phyloP scores from a whole-genome alignment of 1,140 invertebrate genomes.

The Aphelinus certus region DNA sequence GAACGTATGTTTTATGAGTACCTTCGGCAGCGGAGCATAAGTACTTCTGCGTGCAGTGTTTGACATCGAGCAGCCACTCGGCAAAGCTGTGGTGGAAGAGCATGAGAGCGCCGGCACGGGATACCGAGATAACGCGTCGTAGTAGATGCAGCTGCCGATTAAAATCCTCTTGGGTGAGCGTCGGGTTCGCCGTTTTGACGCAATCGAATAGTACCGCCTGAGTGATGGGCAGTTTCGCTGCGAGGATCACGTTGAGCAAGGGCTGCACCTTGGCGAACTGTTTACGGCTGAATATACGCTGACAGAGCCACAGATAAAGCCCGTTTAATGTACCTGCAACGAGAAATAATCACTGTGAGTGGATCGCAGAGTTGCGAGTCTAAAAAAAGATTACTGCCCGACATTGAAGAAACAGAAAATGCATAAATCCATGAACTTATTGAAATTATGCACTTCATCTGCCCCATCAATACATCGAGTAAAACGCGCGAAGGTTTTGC shows the following conservation, averaged over 20 bases:
- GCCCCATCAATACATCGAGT: no score
- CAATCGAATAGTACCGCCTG: conserved; percentile 83
- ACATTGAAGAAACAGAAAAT: no score
- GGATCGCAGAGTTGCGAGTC: not conserved
- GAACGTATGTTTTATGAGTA: not conserved
- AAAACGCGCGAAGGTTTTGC: no score
- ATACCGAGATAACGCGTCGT: conserved; percentile 74
- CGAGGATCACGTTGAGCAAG: conserved; percentile 87
- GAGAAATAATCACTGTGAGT: not conserved
- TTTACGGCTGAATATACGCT: conserved; percentile 88
- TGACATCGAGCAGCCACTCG: conserved; percentile 94
- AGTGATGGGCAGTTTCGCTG: conserved; percentile 84
- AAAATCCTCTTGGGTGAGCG: conserved; percentile 86
- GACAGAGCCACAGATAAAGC: conserved; percentile 93
- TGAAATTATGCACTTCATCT: no score
- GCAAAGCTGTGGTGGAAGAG: conserved; percentile 92
- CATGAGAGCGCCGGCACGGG: conserved; percentile 74
- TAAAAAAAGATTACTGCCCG: not conserved
- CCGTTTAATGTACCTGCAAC: conserved; percentile 86
- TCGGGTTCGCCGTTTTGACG: conserved; percentile 82
- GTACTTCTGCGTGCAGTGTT: conserved; percentile 95
- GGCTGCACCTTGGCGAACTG: conserved; percentile 88
- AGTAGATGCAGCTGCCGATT: conserved; percentile 82
- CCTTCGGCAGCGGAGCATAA: conserved; percentile 82
- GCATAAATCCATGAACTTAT: no score